These are phyloP conservation scores for Erithacus rubecula DNA, from an alignment of 2,797 vertebrate genomes.

Conservation along the genomic window DNA sequence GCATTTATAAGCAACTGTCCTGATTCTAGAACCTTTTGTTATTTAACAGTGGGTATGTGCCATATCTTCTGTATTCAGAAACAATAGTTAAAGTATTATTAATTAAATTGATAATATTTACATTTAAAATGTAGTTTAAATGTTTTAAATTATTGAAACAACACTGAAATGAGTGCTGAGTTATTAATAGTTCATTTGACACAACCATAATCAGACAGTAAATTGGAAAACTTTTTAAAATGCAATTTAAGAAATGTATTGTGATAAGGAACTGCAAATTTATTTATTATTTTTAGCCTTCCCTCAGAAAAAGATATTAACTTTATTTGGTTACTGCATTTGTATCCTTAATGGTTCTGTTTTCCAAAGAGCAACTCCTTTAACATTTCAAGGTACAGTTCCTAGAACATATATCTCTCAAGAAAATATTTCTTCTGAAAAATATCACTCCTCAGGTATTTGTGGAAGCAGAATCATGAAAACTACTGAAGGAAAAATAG, in stretches of 20 bases:
- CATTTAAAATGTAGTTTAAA: conserved; percentile 22
- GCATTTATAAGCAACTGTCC: not conserved
- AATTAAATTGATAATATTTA: conserved; percentile 35
- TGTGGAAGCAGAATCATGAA: not conserved
- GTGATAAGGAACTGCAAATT: not conserved
- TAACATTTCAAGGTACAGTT: not conserved
- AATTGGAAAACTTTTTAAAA: not conserved
- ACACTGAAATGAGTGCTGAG: not conserved
- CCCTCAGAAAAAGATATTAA: not conserved
- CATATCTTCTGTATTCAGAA: not conserved
- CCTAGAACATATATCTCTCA: not conserved
- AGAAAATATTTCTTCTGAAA: not conserved
- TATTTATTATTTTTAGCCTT: not conserved
- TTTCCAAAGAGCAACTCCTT: not conserved
- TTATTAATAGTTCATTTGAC: not conserved
- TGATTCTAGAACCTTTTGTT: not conserved
- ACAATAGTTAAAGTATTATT: not conserved
- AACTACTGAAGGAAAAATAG: not conserved
- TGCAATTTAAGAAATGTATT: not conserved
- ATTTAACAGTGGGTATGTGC: not conserved
- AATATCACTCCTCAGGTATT: not conserved
- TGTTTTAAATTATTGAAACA: not conserved
- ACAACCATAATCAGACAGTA: not conserved
- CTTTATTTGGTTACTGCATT: not conserved
- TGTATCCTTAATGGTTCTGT: not conserved